Base-by-base conservation (phyloP, 92 coral and sea anemone species). In the Zoanthus solanderi region DNA sequence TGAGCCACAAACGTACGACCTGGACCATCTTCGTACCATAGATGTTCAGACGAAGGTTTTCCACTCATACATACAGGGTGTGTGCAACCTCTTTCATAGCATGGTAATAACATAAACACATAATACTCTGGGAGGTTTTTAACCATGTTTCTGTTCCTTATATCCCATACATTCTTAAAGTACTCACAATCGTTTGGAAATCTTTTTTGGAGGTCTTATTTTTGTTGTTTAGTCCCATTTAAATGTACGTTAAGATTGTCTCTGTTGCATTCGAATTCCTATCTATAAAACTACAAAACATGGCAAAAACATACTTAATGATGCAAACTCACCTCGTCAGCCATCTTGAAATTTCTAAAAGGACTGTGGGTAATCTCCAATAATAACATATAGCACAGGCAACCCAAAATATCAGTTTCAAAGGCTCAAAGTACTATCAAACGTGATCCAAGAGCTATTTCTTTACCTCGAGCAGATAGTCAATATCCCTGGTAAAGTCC, bases 11-110 rank as follows among this genome's bases (percentile, higher is more conserved):
- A 23, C 23, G 23, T 23, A 23, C 23, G 23, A 23, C 23, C 87
- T 15, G 90, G 95, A 10, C 95, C 95, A 82, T 83, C 87, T 0
- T 71, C 75, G 72, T 78, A 89, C 95, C 92, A 89, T 34, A 75
- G 81, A 18, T 73, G 66, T 54, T 75, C 89, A 7, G 58, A 79
- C n/a, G 83, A 88, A 48, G 93, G 89, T 28, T 23, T 45, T 30
- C 93, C 90, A 14, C 29, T 67, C 29, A 75, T 63, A 76, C 92
- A 92, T 16, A 78, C 67, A 0, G 92, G 89, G 84, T 92, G 95
- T 16, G 82, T 28, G 58, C 95, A 92, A 42, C 67, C 84, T 12
- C 69, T 50, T 73, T 92, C 79, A 74, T 89, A 92, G 57, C 95
- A 90, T 23, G 88, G 91, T n/a, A 76, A 32, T 17, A 91, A 60